These are phyloP conservation scores for Bufo bufo DNA, from an alignment of 2,113 vertebrate genomes.

Conservation along the genomic window DNA sequence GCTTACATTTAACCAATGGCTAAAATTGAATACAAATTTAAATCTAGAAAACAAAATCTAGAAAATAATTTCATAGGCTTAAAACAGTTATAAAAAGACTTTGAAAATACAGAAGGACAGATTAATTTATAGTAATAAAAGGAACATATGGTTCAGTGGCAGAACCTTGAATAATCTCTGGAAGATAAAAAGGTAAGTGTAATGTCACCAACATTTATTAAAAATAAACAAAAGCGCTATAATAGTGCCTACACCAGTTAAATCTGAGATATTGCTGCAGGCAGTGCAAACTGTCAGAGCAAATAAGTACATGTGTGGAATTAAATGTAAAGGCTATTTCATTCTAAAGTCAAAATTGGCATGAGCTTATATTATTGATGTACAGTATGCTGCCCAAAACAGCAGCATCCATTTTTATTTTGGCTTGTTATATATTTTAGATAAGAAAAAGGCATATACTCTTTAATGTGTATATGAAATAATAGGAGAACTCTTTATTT, in stretches of 20 bases:
- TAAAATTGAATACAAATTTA: not conserved
- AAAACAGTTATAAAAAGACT: not conserved
- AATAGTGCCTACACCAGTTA: constrained; percentile 20
- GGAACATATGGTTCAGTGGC: not conserved
- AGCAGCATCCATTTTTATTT: constrained; percentile 23
- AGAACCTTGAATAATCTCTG: not conserved
- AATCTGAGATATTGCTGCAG: constrained; percentile 33
- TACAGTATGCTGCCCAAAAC: constrained; percentile 20
- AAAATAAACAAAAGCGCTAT: constrained; percentile 34
- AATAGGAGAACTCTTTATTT: not conserved
- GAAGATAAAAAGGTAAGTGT: constrained; percentile 11
- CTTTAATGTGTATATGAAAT: constrained; percentile 26
- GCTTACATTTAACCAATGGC: not conserved
- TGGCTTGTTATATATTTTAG: constrained; percentile 24
- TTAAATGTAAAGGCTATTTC: constrained; percentile 22
- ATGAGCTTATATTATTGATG: constrained; percentile 22
- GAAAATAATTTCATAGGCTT: not conserved
- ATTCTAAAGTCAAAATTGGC: constrained; percentile 43
- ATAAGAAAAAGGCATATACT: not conserved
- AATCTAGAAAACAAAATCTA: not conserved
- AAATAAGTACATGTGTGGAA: constrained; percentile 35
- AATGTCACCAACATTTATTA: constrained; percentile 24
- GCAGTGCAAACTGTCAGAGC: constrained; percentile 9
- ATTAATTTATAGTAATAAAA: constrained; percentile 6
- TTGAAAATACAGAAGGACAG: not conserved